Conservation (phyloP, 2,797 vertebrate species). For the Enteromius radiatus region DNA sequence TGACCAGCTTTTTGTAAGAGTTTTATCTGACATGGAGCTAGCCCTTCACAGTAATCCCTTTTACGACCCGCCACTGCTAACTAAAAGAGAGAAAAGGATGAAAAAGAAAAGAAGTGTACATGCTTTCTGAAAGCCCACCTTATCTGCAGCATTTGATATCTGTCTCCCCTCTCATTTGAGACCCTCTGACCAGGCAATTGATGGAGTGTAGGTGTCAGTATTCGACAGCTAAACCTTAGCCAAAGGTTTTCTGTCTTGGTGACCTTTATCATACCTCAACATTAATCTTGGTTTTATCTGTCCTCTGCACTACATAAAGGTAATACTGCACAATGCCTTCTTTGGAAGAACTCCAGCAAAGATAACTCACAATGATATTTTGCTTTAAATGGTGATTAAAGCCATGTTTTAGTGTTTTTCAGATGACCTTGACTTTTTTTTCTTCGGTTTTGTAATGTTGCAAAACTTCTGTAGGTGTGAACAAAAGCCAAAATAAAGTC, state of each 20-base stretch:
- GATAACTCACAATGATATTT: constrained; percentile 17
- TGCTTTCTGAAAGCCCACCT: constrained; percentile 2
- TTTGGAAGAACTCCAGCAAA: constrained; percentile 7
- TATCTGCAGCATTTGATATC: constrained; percentile 12
- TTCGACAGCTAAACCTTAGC: neutral
- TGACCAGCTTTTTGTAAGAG: constrained; percentile 55
- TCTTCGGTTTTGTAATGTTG: neutral
- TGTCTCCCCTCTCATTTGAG: constrained; percentile 15
- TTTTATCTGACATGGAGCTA: constrained; percentile 55
- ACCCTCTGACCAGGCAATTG: constrained; percentile 32
- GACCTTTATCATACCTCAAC: constrained; percentile 4
- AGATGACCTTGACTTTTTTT: neutral
- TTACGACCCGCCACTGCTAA: constrained; percentile 31
- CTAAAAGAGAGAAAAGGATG: constrained; percentile 24
- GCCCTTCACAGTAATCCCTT: constrained; percentile 44
- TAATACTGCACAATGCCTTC: neutral
- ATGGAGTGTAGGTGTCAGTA: constrained; percentile 20
- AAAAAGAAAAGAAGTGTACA: constrained; percentile 38
- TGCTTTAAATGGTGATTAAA: neutral
- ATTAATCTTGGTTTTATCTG: constrained; percentile 19
- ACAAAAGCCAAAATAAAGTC: neutral
- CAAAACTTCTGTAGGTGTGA: neutral
- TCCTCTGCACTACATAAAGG: neutral
- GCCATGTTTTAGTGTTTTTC: neutral
- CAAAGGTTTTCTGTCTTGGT: constrained; percentile 5